phyloP scores from a whole-genome alignment of 2,797 vertebrate species.

The Semaprochilodus insignis region DNA sequence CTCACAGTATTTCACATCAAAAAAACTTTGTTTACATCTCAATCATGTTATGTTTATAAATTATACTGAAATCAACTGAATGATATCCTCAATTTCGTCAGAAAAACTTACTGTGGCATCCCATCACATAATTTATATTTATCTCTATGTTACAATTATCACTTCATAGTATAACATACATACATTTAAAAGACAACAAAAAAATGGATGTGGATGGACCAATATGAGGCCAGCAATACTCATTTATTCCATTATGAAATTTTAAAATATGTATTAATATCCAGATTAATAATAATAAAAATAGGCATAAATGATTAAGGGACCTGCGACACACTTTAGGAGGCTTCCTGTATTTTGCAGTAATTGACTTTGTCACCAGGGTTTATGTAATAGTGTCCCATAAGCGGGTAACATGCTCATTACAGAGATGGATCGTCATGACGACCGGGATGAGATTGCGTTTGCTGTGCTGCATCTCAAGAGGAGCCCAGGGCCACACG shows the following conservation, averaged over 20 bases:
- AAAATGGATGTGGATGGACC: background rate
- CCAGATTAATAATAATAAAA: too few relatives aligned
- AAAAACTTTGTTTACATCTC: too few relatives aligned
- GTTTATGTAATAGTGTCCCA: slow-evolving; percentile 37
- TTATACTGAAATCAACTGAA: too few relatives aligned
- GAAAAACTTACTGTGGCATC: too few relatives aligned
- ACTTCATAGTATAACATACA: too few relatives aligned
- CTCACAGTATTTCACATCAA: too few relatives aligned
- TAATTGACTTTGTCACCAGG: slow-evolving; percentile 23
- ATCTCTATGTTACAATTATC: too few relatives aligned
- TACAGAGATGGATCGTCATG: slow-evolving; percentile 36
- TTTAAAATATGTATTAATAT: background rate
- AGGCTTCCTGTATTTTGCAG: slow-evolving; percentile 8
- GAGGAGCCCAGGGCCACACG: background rate
- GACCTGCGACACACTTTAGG: background rate
- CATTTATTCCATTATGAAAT: background rate
- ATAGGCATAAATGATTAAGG: background rate
- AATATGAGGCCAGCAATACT: background rate
- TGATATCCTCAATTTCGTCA: too few relatives aligned
- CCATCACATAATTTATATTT: too few relatives aligned
- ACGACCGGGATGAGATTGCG: slow-evolving; percentile 23
- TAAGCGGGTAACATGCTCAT: slow-evolving; percentile 16
- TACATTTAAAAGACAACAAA: background rate
- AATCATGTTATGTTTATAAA: too few relatives aligned
- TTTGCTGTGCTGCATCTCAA: slow-evolving; percentile 28